Base-by-base conservation (phyloP, 2,888 invertebrate genomes). In the Pachydiplax longipennis region DNA sequence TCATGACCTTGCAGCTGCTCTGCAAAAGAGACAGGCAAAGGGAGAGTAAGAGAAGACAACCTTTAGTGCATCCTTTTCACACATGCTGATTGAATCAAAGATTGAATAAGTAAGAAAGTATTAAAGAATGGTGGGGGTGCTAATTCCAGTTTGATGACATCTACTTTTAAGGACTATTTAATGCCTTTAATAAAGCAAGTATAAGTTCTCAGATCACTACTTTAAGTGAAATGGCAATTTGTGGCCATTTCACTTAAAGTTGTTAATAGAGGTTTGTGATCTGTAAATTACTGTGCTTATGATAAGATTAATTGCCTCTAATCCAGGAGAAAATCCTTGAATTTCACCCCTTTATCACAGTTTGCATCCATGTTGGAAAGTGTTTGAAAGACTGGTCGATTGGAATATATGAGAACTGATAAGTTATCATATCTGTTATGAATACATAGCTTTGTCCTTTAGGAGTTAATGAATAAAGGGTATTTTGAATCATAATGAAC, bases 1-100 rank as follows among this genome's bases (percentile, higher is more conserved):
- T 93, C 97, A 97, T 94, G 98, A 98, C 94, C 95, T 99, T 92
- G 98, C 97, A 31, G 96, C 96, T 80, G 98, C 97, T 91, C 95
- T 98, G 92, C 96, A 97, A 93, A 97, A 97, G 93, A 96, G 98
- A 93, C 97, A 98, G 94, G 97, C 96, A 90, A 97, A 97, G 93
- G 93, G 92, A 81, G 92, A 92, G 53, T 65, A 22, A 87, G 87
- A 58, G 37, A 61, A 61, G 58, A 0, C 35, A 53, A 22, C 61
- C 18, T 44, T 8, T 0, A 22, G 87, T 87, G 87, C 61, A 37
- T 37, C 37, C 61, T 58, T 61, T 61, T 58, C 61, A n/a, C 87
- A 61, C 58, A 37, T 31, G 18, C 61, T 61, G 61, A 61, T 61
- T 87, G 37, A 12, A 87, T 35, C 25, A 87, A 87, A 65, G 31